phyloP scores from a whole-genome alignment of 2,113 vertebrate species.

The Rana temporaria region DNA sequence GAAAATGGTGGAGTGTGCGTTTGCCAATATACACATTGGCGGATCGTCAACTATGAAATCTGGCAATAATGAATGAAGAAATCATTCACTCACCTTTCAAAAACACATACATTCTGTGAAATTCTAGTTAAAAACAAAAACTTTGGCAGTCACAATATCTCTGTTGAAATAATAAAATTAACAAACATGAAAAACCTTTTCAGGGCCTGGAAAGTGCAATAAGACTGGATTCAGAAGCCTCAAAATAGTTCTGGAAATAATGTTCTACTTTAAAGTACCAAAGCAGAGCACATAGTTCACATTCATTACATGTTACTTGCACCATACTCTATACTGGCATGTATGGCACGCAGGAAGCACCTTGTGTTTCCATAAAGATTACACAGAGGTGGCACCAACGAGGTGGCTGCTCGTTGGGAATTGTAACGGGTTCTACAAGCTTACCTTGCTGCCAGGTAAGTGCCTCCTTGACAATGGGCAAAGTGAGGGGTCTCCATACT shows the following conservation, averaged over 20 bases:
- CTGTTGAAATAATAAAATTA: not conserved
- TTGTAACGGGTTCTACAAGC: too few species aligned
- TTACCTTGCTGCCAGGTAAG: too few species aligned
- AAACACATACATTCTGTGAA: not conserved
- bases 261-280: too few species aligned
- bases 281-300: too few species aligned
- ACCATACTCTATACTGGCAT: not conserved
- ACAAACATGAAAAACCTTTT: not conserved
- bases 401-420: too few species aligned
- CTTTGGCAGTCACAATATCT: not conserved
- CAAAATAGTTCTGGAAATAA: too few species aligned
- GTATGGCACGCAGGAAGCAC: not conserved
- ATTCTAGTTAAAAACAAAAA: not conserved
- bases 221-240: too few species aligned
- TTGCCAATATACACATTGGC: not conserved
- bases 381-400: not conserved
- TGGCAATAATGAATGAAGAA: not conserved
- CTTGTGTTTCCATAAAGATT: not conserved
- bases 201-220: not conserved
- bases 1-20: too few species aligned
- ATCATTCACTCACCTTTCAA: too few species aligned
- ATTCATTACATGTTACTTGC: not conserved
- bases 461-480: too few species aligned
- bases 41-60: not conserved
- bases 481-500: too few species aligned